Evolutionary conservation across 30 jellyfish, hydroid and myxozoan genomes (phyloP), one percentile per base, ranked within the genome.

Genomic region (Turritopsis rubra): DNA sequence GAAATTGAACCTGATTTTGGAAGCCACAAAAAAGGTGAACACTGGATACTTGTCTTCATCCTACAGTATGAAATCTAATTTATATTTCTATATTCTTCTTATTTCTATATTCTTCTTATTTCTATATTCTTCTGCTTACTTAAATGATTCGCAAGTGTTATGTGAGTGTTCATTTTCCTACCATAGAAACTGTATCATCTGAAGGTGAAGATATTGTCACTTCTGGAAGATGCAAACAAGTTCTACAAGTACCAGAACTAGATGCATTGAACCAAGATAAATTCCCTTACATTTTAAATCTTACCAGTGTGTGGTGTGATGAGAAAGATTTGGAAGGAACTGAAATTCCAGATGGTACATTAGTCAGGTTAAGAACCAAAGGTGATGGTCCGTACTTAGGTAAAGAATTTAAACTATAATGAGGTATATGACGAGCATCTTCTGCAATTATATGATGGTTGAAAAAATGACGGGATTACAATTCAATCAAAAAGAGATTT

Each of bases 31-130:
- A 92, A 92, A 71, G n/a, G 96, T 92, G 71, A 88, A 85, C 81
- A 92, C 98, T 29, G 98, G 98, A 19, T 88, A 60, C 80, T 86
- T 92, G 19, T 86, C 90, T 88, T 92, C 98, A n/a, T 92, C 98
- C 18, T 92, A 92, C 70, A 92, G 98, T 92, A 81, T 84, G 98
- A 52, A 25, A 31, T 29, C 21, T 68, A 18, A 28, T 72, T 18
- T 18, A 0, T 65, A 75, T 18, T 31, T 1, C 25, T 75, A 0
- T 27, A 68, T 7, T 7, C 19, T 23, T 68, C 0, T 23, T 19
- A n/a, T 68, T 13, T 41, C 60, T n/a, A n/a, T n/a, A n/a, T n/a
- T n/a, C n/a, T n/a, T n/a, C n/a, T n/a, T n/a, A n/a, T n/a, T n/a
- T n/a, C n/a, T n/a, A n/a, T n/a, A n/a, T n/a, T n/a, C n/a, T n/a